Base-by-base conservation (phyloP, 2,113 vertebrate species). In the Prietella phreatophila region DNA sequence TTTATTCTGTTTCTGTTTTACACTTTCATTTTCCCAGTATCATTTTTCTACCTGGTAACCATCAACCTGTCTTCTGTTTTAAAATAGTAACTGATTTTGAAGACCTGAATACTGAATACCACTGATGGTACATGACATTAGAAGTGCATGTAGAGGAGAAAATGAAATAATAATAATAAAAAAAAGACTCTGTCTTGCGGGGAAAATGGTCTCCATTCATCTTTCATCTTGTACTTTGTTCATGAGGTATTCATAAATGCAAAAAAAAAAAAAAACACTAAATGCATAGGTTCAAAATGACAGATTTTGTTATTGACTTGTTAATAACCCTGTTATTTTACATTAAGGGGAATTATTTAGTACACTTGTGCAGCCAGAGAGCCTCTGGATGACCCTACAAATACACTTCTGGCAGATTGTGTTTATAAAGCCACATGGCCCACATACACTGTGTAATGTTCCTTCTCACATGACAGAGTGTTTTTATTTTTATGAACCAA, bases 81-180 rank as follows among this genome's bases (percentile, higher is more conserved):
- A 81, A 85, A 85, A 86, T 80, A 80, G 50, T 79, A 75, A 71
- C 78, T 86, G 84, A 88, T 86, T 82, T 87, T 80, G 30, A 89
- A 90, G 83, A 88, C 78, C 88, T 73, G 80, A 86, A 85, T 84
- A 89, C 83, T 90, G 89, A 93, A 91, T 90, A 76, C 90, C 89
- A 92, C 87, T 90, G 88, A 85, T 76, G 90, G 91, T 91, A 86
- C 86, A 87, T 89, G 91, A 86, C 93, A 89, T 91, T 94, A 89
- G 91, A 91, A 93, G 86, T 91, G 93, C 94, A 95, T 94, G 93
- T 90, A 89, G 91, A 93, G 87, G 86, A 91, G 89, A 92, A 92
- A 91, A 90, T 89, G 30, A 86, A 94, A 95, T 95, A 94, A 79
- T 50, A 88, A 69, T 94, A 36, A 36, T 36, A 36, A 91, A 69